Evolutionary conservation across 2,888 invertebrate species (phyloP), one percentile per base, ranked within the genome.

Genomic region (Ecliptopera silaceata): DNA sequence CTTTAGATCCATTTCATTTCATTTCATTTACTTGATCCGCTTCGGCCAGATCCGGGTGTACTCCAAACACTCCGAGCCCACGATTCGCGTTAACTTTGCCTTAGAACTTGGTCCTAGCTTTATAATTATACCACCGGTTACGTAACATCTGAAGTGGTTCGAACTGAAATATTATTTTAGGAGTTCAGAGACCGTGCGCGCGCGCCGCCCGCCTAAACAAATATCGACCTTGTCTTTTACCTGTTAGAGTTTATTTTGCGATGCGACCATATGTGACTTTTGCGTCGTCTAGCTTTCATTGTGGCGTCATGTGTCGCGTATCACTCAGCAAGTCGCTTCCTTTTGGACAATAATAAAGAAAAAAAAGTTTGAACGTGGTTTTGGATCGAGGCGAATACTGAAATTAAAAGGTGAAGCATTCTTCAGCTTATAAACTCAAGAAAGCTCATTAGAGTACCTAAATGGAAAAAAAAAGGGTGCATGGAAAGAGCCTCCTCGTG

Each of bases 121-220:
- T 82, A 81, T 84, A 86, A 86, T 88, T 88, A 87, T 87, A 87
- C 82, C 85, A 76, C 76, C 73, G 72, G 84, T 90, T 90, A 82
- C 90, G 88, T 82, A 90, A 90, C 86, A 77, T 70, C 80, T 80
- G 81, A 81, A 85, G 87, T 86, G 86, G 71, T 79, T 82, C 79
- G 79, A 84, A 83, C 88, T 88, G 86, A 84, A 88, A 88, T 88
- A 89, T 87, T 89, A 89, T 89, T 90, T 89, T 88, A 88, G 84
- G 88, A 88, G 87, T 88, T 88, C 86, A 86, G 79, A 88, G 86
- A 82, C 85, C 81, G 85, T 72, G 66, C 76, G 69, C 62, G 59
- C 65, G 64, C 70, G 65, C 50, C 58, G 56, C 54, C 61, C 56
- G 55, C 68, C 69, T 63, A 71, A 68, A 66, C 69, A 70, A 72